phyloP scores from a whole-genome alignment of 2,113 vertebrate species.

The Engystomops pustulosus region DNA sequence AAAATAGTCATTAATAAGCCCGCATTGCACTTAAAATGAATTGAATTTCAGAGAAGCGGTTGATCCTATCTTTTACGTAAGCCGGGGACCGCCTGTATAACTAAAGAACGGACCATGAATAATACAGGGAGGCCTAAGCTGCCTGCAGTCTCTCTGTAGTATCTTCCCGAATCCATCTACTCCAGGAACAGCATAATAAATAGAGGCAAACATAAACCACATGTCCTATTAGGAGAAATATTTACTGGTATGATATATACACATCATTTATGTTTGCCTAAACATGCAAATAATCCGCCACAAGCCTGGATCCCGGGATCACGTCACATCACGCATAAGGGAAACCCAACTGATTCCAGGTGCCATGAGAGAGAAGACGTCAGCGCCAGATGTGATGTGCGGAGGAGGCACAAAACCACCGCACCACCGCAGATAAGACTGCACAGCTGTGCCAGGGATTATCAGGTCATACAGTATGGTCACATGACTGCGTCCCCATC shows the following conservation, averaged over 20 bases:
- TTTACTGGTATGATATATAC: background rate
- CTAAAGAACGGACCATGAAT: background rate
- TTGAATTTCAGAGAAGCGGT: no score
- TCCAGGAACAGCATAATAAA: background rate
- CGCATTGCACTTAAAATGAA: no score
- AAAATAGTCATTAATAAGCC: no score
- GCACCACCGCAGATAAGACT: background rate
- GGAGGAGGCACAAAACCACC: background rate
- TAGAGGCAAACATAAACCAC: background rate
- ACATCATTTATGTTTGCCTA: background rate
- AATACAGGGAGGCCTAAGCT: background rate
- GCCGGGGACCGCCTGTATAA: no score
- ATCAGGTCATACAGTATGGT: background rate
- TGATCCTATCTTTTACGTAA: no score
- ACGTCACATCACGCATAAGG: background rate
- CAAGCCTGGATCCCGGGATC: background rate
- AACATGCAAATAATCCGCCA: background rate
- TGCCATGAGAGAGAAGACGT: background rate
- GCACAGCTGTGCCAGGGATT: background rate
- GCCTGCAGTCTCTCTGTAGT: background rate
- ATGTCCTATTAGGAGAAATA: background rate
- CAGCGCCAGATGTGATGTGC: background rate
- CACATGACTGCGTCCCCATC: background rate
- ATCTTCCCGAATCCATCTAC: background rate
- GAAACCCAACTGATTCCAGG: constrained; percentile 10